Base-by-base conservation (phyloP, 2,888 invertebrate genomes). In the Tetrapedia diversipes region DNA sequence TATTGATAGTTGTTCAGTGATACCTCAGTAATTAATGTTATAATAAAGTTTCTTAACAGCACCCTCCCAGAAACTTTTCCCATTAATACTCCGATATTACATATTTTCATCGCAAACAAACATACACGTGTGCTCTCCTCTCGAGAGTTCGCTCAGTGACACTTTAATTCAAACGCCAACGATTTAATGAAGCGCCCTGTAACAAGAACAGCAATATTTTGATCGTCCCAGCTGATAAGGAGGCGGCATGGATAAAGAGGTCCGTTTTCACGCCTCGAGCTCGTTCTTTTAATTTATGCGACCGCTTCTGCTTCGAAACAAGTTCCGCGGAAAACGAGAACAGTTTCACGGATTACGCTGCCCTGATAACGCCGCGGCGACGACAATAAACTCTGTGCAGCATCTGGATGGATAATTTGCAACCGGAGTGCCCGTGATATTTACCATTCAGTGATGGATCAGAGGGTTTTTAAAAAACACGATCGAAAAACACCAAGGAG, bases 261-360 rank as follows among this genome's bases (percentile, higher is more conserved):
- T 64, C n/a, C 22, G 27, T 59, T 71, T 63, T 41, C 37, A 24
- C 57, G 34, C 45, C 64, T 7, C 27, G 53, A 34, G 53, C 60
- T 56, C 19, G 59, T 65, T 41, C 51, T 14, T 10, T 54, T 41
- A 51, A 74, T 59, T 64, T 64, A 71, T 74, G 57, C 59, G 45
- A 27, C 74, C 32, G n/a, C n/a, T 32, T 10, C 41, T n/a, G 53
- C 32, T n/a, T n/a, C n/a, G 24, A 19, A 64, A 71, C 67, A 59
- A 37, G 67, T 71, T 45, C 59, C 59, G 37, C 41, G 59, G 59
- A 16, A 67, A 71, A 67, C 59, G 67, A 53, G 72, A 45, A 68
- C 72, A 43, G 66, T 57, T 56, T 49, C 29, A 10, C 11, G 53
- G 53, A 37, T 39, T 53, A 24, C 45, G 22, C 53, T 22, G 53